phyloP scores from a whole-genome alignment of 1,140 invertebrate genomes.

The Ganaspis sp. region DNA sequence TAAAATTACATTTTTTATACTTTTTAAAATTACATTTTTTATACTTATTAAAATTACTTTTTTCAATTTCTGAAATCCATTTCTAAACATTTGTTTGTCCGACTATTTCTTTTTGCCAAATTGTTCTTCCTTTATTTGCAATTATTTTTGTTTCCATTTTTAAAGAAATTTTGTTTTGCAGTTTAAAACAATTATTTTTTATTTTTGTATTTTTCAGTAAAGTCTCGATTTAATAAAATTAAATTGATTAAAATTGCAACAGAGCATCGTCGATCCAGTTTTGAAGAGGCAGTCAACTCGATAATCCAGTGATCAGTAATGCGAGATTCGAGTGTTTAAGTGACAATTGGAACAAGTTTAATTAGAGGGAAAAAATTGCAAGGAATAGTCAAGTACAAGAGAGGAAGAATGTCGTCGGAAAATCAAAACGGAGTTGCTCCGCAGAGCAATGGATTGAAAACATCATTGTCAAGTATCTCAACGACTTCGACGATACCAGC shows the following conservation, averaged over 20 bases:
- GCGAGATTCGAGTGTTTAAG: neutral
- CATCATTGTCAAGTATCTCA: slow-evolving; percentile 58
- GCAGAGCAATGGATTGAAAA: slow-evolving; percentile 71
- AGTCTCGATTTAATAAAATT: neutral
- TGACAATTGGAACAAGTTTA: neutral
- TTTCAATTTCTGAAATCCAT: no score
- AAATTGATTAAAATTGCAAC: slow-evolving; percentile 8
- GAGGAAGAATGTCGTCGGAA: slow-evolving; percentile 63
- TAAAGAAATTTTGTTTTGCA: no score
- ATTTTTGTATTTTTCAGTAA: neutral
- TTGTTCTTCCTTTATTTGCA: no score
- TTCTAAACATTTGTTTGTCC: no score
- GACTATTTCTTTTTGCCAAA: no score
- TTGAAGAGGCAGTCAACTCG: neutral
- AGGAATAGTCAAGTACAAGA: neutral
- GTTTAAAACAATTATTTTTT: no score
- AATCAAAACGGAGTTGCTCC: slow-evolving; percentile 66
- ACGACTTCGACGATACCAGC: slow-evolving; percentile 49
- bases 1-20: no score
- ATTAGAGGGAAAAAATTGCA: neutral
- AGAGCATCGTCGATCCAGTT: neutral
- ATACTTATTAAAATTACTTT: no score
- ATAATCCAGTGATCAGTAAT: neutral
- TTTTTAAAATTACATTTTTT: no score
- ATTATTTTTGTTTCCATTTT: no score